Conservation (phyloP, 2,888 invertebrate genomes). For the Ophion ellenae region DNA sequence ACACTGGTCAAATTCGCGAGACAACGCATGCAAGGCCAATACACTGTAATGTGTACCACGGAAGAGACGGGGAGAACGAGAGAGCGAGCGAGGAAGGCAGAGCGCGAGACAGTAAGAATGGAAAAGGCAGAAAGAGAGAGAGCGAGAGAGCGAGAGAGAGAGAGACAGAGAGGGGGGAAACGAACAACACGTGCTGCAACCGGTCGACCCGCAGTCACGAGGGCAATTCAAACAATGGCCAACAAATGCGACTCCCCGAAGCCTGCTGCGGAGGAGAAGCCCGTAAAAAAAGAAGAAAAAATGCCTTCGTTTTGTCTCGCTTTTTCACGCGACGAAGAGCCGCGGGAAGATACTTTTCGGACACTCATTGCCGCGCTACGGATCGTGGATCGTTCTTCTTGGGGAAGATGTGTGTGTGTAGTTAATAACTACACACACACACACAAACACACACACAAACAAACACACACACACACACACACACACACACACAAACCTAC, state of each 20-base stretch:
- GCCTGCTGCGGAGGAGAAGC: conserved; percentile 28
- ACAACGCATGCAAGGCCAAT: conserved; percentile 2
- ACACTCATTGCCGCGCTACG: conserved; percentile 7
- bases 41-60: not conserved
- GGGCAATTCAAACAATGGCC: conserved; percentile 57
- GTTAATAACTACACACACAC: too few relatives aligned
- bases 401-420: too few relatives aligned
- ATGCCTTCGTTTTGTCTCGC: conserved; percentile 26
- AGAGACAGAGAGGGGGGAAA: not conserved
- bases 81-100: not conserved
- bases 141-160: not conserved
- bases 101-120: not conserved
- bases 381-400: too few relatives aligned
- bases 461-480: too few relatives aligned
- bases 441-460: too few relatives aligned
- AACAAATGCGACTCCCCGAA: conserved; percentile 48
- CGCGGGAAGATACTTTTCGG: conserved; percentile 16
- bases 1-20: not conserved
- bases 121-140: not conserved
- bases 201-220: conserved; percentile 48
- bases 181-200: conserved; percentile 49
- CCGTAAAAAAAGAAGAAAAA: conserved; percentile 1
- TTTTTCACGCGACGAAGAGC: conserved; percentile 14
- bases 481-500: too few relatives aligned
- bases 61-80: not conserved